Percentiles rank a stretch among this genome's conserved stretches.
Conservation (phyloP, 2,113 vertebrate species). For the Hemicordylus capensis region DNA sequence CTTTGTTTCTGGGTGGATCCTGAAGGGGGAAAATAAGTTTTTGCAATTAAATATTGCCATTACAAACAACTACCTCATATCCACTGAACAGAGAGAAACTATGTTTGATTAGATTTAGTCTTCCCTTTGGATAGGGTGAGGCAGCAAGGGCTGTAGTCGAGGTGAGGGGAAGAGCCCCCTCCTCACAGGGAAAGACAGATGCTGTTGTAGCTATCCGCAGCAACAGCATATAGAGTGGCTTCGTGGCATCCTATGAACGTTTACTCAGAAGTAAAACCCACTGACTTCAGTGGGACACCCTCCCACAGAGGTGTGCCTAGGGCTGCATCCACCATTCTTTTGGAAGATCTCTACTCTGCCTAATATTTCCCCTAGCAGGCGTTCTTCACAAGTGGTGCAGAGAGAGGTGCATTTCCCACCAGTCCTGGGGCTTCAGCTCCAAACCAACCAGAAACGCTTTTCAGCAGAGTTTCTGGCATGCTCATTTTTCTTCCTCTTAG, state of each 20-base stretch:
- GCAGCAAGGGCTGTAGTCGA: background rate
- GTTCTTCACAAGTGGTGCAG: too few relatives aligned
- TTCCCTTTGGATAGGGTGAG: background rate
- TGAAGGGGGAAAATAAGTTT: background rate
- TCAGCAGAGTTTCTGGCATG: background rate
- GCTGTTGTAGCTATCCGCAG: background rate
- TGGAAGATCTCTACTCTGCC: too few relatives aligned
- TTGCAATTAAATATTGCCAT: too few relatives aligned
- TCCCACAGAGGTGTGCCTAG: background rate
- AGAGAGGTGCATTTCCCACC: background rate
- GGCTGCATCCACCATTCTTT: too few relatives aligned
- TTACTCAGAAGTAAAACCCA: too few relatives aligned
- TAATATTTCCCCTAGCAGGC: background rate
- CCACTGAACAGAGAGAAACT: slow-evolving; percentile 1
- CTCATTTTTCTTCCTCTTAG: background rate
- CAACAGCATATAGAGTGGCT: background rate
- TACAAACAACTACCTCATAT: slow-evolving; percentile 4
- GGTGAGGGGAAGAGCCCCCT: too few relatives aligned
- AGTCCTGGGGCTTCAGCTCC: background rate
- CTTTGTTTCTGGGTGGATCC: slow-evolving; percentile 11
- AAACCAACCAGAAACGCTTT: too few relatives aligned
- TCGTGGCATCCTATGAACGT: too few relatives aligned
- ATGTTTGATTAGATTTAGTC: background rate
- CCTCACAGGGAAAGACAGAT: background rate
- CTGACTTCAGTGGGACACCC: too few relatives aligned